Percentiles rank a stretch among this genome's conserved stretches.
Evolutionary conservation across 1,140 invertebrate species (phyloP).

Genomic region (Dolichoris vasculosae): DNA sequence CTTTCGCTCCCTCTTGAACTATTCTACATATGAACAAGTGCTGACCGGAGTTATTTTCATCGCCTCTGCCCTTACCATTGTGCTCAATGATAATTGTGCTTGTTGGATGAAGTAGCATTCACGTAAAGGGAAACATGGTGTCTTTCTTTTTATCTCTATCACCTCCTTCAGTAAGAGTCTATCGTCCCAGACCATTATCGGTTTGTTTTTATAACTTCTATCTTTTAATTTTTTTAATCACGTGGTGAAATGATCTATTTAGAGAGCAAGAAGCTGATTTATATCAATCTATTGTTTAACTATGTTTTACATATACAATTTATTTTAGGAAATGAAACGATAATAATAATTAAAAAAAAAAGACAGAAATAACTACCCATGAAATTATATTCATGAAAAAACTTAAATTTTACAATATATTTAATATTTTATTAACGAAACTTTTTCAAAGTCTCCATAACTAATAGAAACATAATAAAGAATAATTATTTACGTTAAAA

Average conservation of each 20-base stretch:
- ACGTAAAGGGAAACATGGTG: constrained; percentile 79
- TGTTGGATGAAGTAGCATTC: constrained; percentile 78
- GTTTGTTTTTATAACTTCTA: background rate
- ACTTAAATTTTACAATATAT: too few species aligned
- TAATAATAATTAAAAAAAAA: too few species aligned
- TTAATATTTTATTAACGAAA: too few species aligned
- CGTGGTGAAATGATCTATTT: background rate
- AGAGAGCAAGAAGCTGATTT: too few species aligned
- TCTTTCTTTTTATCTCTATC: constrained; percentile 66
- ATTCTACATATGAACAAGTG: constrained; percentile 41
- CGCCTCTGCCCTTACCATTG: constrained; percentile 4
- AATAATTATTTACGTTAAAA: too few species aligned
- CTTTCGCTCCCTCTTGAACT: constrained; percentile 53
- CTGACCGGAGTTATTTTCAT: constrained; percentile 42
- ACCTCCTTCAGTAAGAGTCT: constrained; percentile 71
- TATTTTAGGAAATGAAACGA: too few species aligned
- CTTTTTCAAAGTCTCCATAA: too few species aligned
- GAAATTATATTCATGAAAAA: too few species aligned
- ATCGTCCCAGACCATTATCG: constrained; percentile 69
- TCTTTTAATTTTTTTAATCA: background rate
- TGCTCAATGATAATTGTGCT: background rate
- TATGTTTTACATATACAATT: too few species aligned
- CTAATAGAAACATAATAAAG: too few species aligned
- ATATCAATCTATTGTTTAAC: too few species aligned
- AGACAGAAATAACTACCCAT: too few species aligned